Percentiles rank a stretch among this genome's conserved stretches.
phyloP scores from a whole-genome alignment of 2,888 invertebrate genomes.

The Melieria picta region DNA sequence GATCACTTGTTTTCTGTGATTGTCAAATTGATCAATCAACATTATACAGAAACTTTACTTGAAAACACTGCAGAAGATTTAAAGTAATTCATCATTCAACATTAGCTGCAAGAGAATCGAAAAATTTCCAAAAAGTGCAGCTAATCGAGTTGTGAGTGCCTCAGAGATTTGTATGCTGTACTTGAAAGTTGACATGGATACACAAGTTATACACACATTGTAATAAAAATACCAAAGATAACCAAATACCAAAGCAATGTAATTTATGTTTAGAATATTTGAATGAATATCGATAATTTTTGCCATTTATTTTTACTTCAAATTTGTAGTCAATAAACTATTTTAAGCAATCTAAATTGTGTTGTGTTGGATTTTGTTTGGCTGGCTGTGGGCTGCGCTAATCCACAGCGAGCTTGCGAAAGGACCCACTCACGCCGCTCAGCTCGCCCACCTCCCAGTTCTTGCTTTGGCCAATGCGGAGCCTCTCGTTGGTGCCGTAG shows the following conservation, averaged over 20 bases:
- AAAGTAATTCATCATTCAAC: no score
- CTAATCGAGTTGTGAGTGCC: no score
- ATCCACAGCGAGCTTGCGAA: conserved; percentile 56
- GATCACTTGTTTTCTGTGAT: no score
- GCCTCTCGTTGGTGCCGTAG: conserved; percentile 53
- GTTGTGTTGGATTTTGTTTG: neutral
- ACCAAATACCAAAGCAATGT: neutral
- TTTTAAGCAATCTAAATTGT: neutral
- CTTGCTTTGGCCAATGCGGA: conserved; percentile 48
- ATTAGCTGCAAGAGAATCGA: no score
- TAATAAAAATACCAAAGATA: neutral
- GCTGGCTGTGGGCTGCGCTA: conserved; percentile 29
- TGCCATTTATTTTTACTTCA: neutral
- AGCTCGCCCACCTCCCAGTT: conserved; percentile 48
- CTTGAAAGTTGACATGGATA: no score
- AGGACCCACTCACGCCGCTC: conserved; percentile 53
- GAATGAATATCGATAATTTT: neutral
- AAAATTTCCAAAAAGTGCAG: no score
- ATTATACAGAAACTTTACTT: no score
- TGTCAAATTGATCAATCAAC: no score
- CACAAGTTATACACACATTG: neutral
- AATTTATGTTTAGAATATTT: no score
- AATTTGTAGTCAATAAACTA: conserved; percentile 13
- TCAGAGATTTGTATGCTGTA: no score
- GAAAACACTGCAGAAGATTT: no score